These are phyloP conservation scores for Urosaurus nigricauda DNA, from an alignment of 2,797 vertebrate species.

Conservation along the genomic window DNA sequence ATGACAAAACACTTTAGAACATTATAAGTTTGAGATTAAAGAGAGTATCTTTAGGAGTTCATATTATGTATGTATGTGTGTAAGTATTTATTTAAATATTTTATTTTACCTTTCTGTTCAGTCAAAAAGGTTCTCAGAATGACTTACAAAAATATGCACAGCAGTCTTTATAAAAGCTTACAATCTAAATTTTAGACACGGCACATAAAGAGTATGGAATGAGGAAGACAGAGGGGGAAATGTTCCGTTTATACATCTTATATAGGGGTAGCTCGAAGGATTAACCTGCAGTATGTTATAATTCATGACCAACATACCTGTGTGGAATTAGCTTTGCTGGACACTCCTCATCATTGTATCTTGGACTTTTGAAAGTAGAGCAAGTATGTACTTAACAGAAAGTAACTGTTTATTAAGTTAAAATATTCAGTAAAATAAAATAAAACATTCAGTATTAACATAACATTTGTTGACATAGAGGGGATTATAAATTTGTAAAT, in stretches of 20 bases:
- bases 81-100: no score
- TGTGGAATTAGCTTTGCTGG: not conserved
- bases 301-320: not conserved
- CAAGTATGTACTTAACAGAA: not conserved
- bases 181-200: no score
- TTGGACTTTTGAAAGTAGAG: not conserved
- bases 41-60: not conserved
- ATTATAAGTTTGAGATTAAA: not conserved
- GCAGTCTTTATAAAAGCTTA: no score
- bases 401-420: not conserved
- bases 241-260: no score
- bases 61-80: not conserved
- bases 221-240: no score
- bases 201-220: no score
- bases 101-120: no score
- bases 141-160: no score
- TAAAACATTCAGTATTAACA: not conserved
- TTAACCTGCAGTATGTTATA: not conserved
- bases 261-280: no score
- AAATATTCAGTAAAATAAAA: not conserved
- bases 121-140: no score
- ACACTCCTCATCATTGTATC: not conserved
- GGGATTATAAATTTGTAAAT: not conserved
- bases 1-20: not conserved
- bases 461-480: not conserved